Conservation (phyloP, 1,140 invertebrate species). For the Neelides sp. region DNA sequence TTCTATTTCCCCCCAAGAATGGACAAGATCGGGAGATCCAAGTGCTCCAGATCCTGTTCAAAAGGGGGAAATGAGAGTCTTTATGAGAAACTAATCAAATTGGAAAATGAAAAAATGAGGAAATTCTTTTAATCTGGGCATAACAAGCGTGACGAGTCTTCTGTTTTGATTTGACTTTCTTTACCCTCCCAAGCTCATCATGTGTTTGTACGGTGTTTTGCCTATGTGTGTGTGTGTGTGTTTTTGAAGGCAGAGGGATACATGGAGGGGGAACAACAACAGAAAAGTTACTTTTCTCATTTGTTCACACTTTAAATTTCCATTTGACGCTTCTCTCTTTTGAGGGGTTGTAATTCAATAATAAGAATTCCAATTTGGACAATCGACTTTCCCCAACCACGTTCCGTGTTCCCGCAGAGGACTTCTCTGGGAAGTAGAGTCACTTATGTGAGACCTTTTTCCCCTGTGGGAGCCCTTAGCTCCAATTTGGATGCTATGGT, state of each 20-base stretch:
- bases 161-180: not conserved
- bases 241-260: no score
- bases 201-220: not conserved
- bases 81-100: no score
- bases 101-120: no score
- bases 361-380: constrained; percentile 18
- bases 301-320: constrained; percentile 24
- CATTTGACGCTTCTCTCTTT: constrained; percentile 13
- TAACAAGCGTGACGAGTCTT: not conserved
- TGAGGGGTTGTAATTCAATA: constrained; percentile 14
- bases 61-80: no score
- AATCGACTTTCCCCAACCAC: constrained; percentile 7
- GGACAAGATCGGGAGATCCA: no score
- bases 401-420: not conserved
- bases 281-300: no score
- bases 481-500: no score
- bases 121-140: not conserved
- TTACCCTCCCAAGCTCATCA: not conserved
- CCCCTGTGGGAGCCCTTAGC: no score
- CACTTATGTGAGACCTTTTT: not conserved
- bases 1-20: no score
- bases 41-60: no score
- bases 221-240: not conserved
- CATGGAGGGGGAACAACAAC: no score
- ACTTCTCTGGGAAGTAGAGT: not conserved